Evolutionary conservation across 2,113 vertebrate genomes (phyloP).

Genomic region (Acrocephalus arundinaceus): DNA sequence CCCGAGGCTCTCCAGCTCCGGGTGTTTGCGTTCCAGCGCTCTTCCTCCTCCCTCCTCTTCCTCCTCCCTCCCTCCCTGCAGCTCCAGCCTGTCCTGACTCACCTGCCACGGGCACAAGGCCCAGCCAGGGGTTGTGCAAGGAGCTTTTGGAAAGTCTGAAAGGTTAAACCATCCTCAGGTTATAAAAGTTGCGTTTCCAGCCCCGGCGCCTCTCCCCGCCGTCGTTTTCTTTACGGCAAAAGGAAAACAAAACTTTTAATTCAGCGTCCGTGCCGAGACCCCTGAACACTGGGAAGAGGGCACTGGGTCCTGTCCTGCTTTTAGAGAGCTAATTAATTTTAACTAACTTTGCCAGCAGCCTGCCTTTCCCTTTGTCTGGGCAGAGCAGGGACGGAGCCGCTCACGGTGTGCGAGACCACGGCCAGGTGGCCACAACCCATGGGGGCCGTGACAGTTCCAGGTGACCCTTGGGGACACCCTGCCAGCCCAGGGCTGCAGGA

Average conservation of each 20-base stretch:
- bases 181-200: not conserved
- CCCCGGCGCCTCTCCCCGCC: not conserved
- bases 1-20: not conserved
- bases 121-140: not conserved
- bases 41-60: not conserved
- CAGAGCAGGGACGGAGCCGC: not conserved
- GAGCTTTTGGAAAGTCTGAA: conserved; percentile 2
- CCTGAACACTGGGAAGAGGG: not conserved
- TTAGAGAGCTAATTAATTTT: not conserved
- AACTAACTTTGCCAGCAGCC: not conserved
- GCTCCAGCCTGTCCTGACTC: not conserved
- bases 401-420: not conserved
- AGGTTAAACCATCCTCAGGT: not conserved
- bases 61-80: not conserved
- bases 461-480: not conserved
- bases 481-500: not conserved
- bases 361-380: not conserved
- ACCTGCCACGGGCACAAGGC: not conserved
- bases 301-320: not conserved
- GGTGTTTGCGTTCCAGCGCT: not conserved
- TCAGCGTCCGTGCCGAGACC: not conserved
- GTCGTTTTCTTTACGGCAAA: not conserved
- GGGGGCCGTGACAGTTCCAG: no score
- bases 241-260: not conserved
- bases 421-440: not conserved